phyloP scores from a whole-genome alignment of 2,888 invertebrate species.

The Drosophila incognita region DNA sequence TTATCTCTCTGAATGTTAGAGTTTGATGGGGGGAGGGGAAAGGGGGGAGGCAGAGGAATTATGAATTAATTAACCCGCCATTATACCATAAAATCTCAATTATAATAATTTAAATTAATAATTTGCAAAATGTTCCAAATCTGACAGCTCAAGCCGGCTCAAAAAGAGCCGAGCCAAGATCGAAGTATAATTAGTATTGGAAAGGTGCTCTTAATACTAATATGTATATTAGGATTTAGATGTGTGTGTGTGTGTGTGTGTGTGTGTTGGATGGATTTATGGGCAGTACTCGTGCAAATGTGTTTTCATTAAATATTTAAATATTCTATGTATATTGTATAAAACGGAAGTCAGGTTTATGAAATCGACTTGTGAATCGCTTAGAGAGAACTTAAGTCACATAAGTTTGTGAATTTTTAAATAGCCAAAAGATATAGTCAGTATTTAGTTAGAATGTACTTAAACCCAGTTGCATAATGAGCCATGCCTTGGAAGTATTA shows the following conservation, averaged over 20 bases:
- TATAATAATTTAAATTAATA: conserved; percentile 72
- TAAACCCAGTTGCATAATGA: background rate
- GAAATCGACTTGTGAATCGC: background rate
- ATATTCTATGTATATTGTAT: background rate
- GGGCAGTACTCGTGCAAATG: background rate
- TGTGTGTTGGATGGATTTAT: background rate
- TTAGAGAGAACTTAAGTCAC: background rate
- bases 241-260: background rate
- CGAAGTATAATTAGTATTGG: background rate
- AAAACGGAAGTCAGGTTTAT: conserved; percentile 28
- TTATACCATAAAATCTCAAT: conserved; percentile 66
- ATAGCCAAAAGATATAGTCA: background rate
- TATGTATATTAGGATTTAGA: background rate
- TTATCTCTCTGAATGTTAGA: conserved; percentile 7
- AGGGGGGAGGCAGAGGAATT: conserved; percentile 6
- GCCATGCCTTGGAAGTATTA: background rate
- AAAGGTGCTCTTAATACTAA: conserved; percentile 6
- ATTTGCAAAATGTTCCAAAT: conserved; percentile 53
- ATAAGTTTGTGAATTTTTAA: background rate
- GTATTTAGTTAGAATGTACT: background rate
- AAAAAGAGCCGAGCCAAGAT: background rate
- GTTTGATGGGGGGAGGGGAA: background rate
- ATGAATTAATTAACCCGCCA: conserved; percentile 26
- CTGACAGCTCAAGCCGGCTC: conserved; percentile 47
- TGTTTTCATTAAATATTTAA: conserved; percentile 5